Evolutionary conservation across 2,888 invertebrate species (phyloP), one percentile per base, ranked within the genome.

Genomic region (Thelaira solivaga): DNA sequence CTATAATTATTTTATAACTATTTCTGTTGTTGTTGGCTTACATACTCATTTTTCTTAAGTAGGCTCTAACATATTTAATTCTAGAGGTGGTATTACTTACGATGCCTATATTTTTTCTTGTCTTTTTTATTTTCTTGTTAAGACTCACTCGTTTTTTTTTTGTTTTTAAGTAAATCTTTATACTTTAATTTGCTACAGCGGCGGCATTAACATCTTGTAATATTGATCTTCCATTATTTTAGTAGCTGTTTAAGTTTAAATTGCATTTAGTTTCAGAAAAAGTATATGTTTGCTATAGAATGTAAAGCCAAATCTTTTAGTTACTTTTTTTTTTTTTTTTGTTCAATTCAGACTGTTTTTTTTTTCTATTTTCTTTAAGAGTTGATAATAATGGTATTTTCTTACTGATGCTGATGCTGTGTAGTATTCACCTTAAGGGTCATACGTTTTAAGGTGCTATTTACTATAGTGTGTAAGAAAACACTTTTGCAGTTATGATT

Each of bases 1-100:
- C 78, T 78, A 55, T 74, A 74, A 78, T 69, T 62, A 77, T 67
- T 53, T 41, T 34, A 13, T 43, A 36, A 53, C 43, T 34, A 65
- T 67, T 57, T 51, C 7, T n/a, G n/a, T 51, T 43, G 13, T 13
- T 13, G 24, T 24, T 26, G 34, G 13, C 20, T 16, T 39, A 55
- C 39, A 65, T 47, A 26, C 47, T 61, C 18, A 61, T 45, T 69
- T 53, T 34, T 18, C 74, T 71, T 74, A 74, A 78, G 69, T 74
- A 78, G 78, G 74, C 69, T 78, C 78, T 61, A 78, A 74, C 78
- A 78, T 74, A 74, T 65, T 67, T 24, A 68, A 69, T 53, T 39
- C 26, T 47, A 34, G 20, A 49, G 67, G 26, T 43, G 59, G 36
- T 49, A 24, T 18, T 74, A 34, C 24, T 34, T 65, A 41, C 11